Percentiles rank a stretch among this genome's conserved stretches.
Conservation (phyloP, 1,140 invertebrate genomes). For the Holotrichia oblita region DNA sequence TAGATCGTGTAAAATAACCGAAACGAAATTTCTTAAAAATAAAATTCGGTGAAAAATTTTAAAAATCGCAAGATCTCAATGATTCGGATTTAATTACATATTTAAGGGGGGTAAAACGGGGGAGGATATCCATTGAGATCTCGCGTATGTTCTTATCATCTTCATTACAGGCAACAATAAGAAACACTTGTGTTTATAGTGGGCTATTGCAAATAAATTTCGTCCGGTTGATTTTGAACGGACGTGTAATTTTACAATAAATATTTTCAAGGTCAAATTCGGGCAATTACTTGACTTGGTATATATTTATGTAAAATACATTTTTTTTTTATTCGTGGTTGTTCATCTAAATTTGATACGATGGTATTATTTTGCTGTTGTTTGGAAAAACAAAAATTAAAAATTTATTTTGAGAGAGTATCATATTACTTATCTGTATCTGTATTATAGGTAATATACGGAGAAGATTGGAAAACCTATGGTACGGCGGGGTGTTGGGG, state of each 20-base stretch:
- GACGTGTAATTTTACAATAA: constrained; percentile 61
- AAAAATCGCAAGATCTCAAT: not conserved
- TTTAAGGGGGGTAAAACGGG: not conserved
- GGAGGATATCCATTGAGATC: not conserved
- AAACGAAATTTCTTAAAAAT: constrained; percentile 25
- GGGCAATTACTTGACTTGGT: constrained; percentile 57
- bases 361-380: constrained; percentile 21
- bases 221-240: constrained; percentile 42
- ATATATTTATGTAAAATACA: constrained; percentile 62
- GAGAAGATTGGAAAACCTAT: not conserved
- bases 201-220: constrained; percentile 58
- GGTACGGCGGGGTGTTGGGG: not conserved
- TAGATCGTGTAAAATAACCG: constrained; percentile 1
- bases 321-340: constrained; percentile 41
- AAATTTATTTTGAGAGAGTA: not conserved
- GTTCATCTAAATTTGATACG: not conserved
- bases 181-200: constrained; percentile 43
- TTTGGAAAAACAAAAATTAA: not conserved
- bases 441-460: too few relatives aligned
- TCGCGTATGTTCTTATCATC: constrained; percentile 18
- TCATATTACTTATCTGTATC: too few relatives aligned
- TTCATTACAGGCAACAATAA: constrained; percentile 34
- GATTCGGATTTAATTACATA: not conserved
- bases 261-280: constrained; percentile 58
- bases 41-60: constrained; percentile 35